These are phyloP conservation scores for Drosophila tsacasi DNA, from an alignment of 1,140 invertebrate genomes.

Conservation along the genomic window DNA sequence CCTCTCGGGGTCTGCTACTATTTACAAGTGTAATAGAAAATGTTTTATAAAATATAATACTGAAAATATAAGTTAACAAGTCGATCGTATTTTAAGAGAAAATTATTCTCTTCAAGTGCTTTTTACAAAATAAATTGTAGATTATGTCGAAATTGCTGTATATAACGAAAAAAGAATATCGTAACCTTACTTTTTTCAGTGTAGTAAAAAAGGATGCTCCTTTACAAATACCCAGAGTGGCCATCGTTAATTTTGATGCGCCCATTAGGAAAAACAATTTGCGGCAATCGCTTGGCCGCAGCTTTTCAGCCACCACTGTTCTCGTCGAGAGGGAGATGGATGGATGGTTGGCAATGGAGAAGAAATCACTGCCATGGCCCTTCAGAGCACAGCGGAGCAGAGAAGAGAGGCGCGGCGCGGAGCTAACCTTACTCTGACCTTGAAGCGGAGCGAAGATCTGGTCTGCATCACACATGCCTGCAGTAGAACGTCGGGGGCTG, in stretches of 20 bases:
- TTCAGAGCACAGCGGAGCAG: constrained; percentile 18
- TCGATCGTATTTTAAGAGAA: not conserved
- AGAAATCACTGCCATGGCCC: constrained; percentile 77
- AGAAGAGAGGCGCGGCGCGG: constrained; percentile 30
- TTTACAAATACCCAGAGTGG: constrained; percentile 29
- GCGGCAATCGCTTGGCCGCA: constrained; percentile 26
- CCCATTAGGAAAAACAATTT: constrained; percentile 59
- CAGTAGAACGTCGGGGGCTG: constrained; percentile 12
- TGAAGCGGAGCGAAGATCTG: constrained; percentile 69
- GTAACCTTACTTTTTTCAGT: not conserved
- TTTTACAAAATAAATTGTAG: not conserved
- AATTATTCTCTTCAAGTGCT: not conserved
- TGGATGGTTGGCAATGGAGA: constrained; percentile 4
- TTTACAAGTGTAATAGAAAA: too few species aligned
- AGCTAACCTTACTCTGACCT: constrained; percentile 80
- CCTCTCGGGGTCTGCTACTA: not conserved
- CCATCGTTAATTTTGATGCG: constrained; percentile 36
- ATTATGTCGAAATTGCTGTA: too few species aligned
- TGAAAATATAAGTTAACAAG: too few species aligned
- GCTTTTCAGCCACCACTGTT: constrained; percentile 28
- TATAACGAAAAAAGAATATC: not conserved
- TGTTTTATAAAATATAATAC: too few species aligned
- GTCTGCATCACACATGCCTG: constrained; percentile 34
- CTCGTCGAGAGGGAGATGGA: not conserved
- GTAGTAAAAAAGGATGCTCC: constrained; percentile 49